Percentiles rank a stretch among this genome's conserved stretches.
These are phyloP conservation scores for Noctua pronuba DNA, from an alignment of 2,888 invertebrate genomes.

Conservation along the genomic window DNA sequence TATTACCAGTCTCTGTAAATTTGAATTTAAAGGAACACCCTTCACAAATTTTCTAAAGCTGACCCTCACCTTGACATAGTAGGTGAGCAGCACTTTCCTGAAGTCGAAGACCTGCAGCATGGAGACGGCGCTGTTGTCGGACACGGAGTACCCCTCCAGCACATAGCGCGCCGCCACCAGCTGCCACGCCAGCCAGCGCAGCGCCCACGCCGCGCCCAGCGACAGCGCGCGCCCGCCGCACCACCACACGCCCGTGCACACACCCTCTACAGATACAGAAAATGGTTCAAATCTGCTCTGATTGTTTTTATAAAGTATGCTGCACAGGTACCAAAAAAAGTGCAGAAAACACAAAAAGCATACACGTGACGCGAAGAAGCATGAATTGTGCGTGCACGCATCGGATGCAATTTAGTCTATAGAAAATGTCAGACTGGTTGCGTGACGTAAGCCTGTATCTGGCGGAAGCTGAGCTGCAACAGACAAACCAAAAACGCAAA, in stretches of 20 bases:
- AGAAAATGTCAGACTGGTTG: no score
- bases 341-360: no score
- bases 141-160: slow-evolving; percentile 99
- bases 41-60: background rate
- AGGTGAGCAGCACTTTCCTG: slow-evolving; percentile 98
- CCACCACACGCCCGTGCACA: slow-evolving; percentile 71
- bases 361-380: no score
- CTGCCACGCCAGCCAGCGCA: slow-evolving; percentile 98
- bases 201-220: slow-evolving; percentile 92
- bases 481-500: no score
- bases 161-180: slow-evolving; percentile 99
- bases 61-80: slow-evolving; percentile 95
- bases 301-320: no score
- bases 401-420: no score
- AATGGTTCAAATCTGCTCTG: no score
- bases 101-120: slow-evolving; percentile 99
- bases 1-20: no score
- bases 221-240: slow-evolving; percentile 88
- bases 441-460: no score
- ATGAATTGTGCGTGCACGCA: no score
- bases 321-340: no score
- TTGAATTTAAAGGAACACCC: background rate
- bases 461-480: no score
- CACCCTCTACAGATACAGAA: slow-evolving; percentile 66
- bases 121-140: slow-evolving; percentile 98